A percentile compares a stretch with the other conserved stretches of the same genome.
Evolutionary conservation across 2,797 vertebrate genomes (phyloP).

Genomic region (Buphagus erythrorhynchus): DNA sequence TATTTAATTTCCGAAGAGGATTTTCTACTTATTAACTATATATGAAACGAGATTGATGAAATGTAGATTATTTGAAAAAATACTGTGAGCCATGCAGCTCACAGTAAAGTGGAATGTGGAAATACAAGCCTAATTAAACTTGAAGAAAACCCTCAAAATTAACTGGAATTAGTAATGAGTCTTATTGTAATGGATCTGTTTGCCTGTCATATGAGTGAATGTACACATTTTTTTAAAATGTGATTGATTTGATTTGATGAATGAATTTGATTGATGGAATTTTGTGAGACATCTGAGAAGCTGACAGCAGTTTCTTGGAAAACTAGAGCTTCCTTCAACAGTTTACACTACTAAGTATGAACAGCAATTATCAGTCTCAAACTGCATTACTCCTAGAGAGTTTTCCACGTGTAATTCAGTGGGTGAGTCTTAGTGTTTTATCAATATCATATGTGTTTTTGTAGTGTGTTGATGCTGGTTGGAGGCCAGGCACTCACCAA

Average conservation of each 20-base stretch:
- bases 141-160: neutral
- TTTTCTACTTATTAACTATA: slow-evolving; percentile 33
- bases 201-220: neutral
- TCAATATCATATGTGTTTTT: neutral
- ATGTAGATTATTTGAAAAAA: neutral
- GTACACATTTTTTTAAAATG: neutral
- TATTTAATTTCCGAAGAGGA: slow-evolving; percentile 28
- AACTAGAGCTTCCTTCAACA: neutral
- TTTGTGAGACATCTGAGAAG: neutral
- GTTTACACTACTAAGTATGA: neutral
- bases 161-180: neutral
- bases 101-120: neutral
- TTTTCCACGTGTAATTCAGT: neutral
- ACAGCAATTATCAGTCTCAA: neutral
- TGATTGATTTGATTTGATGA: neutral
- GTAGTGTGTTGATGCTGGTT: neutral
- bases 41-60: slow-evolving; percentile 10
- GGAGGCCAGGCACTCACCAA: neutral
- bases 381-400: neutral
- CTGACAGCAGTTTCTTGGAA: neutral
- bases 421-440: neutral
- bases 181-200: neutral
- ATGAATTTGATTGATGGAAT: neutral
- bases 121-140: slow-evolving; percentile 27
- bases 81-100: neutral